Conservation (phyloP, 37 sponge, comb jelly and placozoan genomes). For the Agelas oroides region DNA sequence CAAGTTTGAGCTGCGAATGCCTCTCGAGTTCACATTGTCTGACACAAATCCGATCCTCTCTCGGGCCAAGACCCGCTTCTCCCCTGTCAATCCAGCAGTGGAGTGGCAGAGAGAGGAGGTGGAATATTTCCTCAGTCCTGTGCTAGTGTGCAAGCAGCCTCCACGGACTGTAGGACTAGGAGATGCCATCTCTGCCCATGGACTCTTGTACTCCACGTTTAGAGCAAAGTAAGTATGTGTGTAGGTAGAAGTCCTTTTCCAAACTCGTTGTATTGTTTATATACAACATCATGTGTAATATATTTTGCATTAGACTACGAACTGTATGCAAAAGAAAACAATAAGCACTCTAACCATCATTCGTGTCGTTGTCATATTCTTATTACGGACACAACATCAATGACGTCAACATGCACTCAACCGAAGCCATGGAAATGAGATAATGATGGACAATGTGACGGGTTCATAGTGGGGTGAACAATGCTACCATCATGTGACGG, state of each 20-base stretch:
- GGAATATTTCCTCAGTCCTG: slow-evolving; percentile 74
- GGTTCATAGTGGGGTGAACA: too few relatives aligned
- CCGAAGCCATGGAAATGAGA: too few relatives aligned
- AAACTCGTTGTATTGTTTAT: too few relatives aligned
- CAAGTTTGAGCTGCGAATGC: slow-evolving; percentile 58
- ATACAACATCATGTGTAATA: too few relatives aligned
- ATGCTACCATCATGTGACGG: slow-evolving; percentile 84
- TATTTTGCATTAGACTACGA: too few relatives aligned
- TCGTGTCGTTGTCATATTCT: too few relatives aligned
- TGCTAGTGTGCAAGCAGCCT: slow-evolving; percentile 87
- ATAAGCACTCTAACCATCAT: too few relatives aligned
- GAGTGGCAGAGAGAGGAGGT: slow-evolving; percentile 70
- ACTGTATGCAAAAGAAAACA: too few relatives aligned
- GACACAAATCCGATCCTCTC: slow-evolving; percentile 33
- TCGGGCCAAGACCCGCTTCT: slow-evolving; percentile 24
- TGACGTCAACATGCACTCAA: too few relatives aligned
- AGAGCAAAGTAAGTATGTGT: neutral
- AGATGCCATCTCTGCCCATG: slow-evolving; percentile 90
- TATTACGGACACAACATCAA: too few relatives aligned
- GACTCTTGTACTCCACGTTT: slow-evolving; percentile 77
- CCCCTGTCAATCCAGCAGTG: slow-evolving; percentile 26
- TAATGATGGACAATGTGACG: too few relatives aligned
- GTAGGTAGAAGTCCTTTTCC: too few relatives aligned
- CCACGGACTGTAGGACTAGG: slow-evolving; percentile 93
- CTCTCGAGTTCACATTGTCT: slow-evolving; percentile 63